These are phyloP conservation scores for Drosophila pseudotalamancana DNA, from an alignment of 2,888 invertebrate species.

Conservation along the genomic window DNA sequence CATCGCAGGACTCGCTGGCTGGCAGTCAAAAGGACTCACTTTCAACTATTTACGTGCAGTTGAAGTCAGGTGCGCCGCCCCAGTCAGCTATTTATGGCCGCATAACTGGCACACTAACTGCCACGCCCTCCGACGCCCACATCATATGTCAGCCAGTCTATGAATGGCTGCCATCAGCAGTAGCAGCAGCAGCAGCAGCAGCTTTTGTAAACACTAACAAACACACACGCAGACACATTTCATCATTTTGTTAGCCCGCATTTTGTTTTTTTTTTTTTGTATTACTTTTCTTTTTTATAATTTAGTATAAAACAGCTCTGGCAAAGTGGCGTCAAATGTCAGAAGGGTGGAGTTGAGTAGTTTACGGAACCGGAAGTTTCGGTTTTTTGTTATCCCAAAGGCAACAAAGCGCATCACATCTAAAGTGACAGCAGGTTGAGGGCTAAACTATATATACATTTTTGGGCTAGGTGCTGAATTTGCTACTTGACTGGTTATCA, in stretches of 20 bases:
- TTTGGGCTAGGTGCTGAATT: background rate
- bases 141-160: conserved; percentile 64
- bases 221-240: conserved; percentile 10
- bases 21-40: conserved; percentile 65
- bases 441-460: conserved; percentile 20
- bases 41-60: conserved; percentile 65
- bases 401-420: conserved; percentile 72
- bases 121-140: conserved; percentile 7
- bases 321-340: conserved; percentile 77
- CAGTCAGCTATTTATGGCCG: conserved; percentile 66
- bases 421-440: conserved; percentile 50
- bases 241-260: conserved; percentile 31
- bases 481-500: conserved; percentile 17
- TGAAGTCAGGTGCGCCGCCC: conserved; percentile 5
- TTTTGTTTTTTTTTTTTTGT: conserved; percentile 18
- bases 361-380: conserved; percentile 57
- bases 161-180: conserved; percentile 58
- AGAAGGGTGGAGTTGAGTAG: conserved; percentile 36
- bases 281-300: conserved; percentile 12
- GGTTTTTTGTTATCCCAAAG: conserved; percentile 33
- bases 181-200: conserved; percentile 32
- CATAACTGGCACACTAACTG: conserved; percentile 72
- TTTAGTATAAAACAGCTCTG: conserved; percentile 15
- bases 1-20: conserved; percentile 9
- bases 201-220: conserved; percentile 29